Base-by-base conservation (phyloP, 2,888 invertebrate species). In the Herminia tarsipennalis region DNA sequence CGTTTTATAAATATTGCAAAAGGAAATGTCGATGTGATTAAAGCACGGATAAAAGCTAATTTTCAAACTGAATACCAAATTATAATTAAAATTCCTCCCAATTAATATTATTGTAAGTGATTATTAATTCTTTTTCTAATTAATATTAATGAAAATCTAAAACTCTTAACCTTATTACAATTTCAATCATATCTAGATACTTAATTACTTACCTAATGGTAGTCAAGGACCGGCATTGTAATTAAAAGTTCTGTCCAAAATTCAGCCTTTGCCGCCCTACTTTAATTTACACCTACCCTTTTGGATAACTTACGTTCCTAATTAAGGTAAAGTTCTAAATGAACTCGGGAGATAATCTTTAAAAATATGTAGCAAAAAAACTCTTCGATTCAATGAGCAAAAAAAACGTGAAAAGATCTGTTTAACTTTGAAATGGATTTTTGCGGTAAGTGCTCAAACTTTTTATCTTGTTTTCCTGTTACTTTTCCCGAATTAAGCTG, bases 401-500 rank as follows among this genome's bases (percentile, higher is more conserved):
- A 85, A n/a, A 32, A 83, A 82, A 70, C 65, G 61, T 28, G 67
- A 71, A 79, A 78, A 81, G 79, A 82, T 82, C 81, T 86, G 82
- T 87, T 86, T 84, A 81, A 86, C 83, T 86, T 86, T 73, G 78
- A 81, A 87, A 86, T 88, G 86, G 86, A 84, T 84, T 86, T 84
- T 76, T 76, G 84, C 77, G 82, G 85, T 87, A 76, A 81, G 78
- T 77, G 71, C 65, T 62, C 62, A 73, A 81, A 83, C 64, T 81
- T 85, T 82, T 81, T 79, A 80, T 81, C 78, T 79, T 73, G 71
- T 78, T 78, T 70, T 42, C 55, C 42, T 66, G 62, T 70, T 78
- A 73, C 81, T 78, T 76, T 77, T 78, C 73, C 70, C 70, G 73
- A 76, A 81, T 81, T 82, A 81, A 81, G 78, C 74, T 76, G 74